Evolutionary conservation across 2,113 vertebrate genomes (phyloP).

Genomic region (cattle (Bos taurus)): DNA sequence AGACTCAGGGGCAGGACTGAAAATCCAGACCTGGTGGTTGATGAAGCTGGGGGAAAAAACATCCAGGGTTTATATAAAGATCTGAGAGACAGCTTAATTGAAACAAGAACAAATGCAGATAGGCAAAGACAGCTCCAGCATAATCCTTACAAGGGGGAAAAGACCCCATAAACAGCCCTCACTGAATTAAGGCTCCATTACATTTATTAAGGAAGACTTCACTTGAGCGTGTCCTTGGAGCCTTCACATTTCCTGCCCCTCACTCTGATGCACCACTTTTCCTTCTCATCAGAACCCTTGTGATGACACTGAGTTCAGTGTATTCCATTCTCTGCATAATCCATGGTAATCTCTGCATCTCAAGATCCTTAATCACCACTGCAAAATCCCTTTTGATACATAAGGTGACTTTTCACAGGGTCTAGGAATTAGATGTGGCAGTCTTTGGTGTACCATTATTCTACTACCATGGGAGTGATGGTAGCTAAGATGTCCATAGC

Average conservation of each 20-base stretch:
- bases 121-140: neutral
- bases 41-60: neutral
- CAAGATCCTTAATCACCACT: neutral
- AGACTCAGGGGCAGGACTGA: neutral
- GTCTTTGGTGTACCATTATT: rapidly evolving
- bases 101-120: neutral
- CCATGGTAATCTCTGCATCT: neutral
- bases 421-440: rapidly evolving
- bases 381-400: neutral
- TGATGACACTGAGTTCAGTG: neutral
- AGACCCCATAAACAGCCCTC: neutral
- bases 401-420: neutral
- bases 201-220: neutral
- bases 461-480: rapidly evolving
- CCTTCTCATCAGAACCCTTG: neutral
- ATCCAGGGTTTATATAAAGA: neutral
- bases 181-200: neutral
- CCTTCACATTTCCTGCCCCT: neutral
- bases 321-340: neutral
- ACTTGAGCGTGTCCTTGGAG: rapidly evolving
- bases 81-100: neutral
- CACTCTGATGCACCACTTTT: rapidly evolving
- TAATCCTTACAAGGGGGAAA: neutral
- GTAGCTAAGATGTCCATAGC: rapidly evolving
- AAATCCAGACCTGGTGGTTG: neutral